Evolutionary conservation across 2,888 invertebrate genomes (phyloP), one percentile per base, ranked within the genome.

Genomic region (Drosophila flavopinicola): DNA sequence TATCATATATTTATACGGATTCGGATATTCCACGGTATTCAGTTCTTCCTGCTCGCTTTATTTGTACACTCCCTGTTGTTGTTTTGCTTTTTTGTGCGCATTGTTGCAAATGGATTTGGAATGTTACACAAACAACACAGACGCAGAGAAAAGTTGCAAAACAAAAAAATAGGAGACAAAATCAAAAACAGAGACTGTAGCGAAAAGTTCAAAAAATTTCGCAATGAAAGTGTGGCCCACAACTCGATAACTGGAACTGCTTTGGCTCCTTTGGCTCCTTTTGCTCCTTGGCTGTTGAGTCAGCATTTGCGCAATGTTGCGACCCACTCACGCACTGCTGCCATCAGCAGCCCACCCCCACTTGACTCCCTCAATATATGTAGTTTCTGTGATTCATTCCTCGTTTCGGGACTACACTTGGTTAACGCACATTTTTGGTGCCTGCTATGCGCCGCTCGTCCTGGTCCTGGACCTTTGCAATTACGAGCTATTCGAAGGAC

Each of bases 71-170:
- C 1, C 9, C n/a, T 9, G 0, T 1, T 17, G 42, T 58, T n/a
- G 37, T 57, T 48, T 37, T 44, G n/a, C n/a, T 41, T 37, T 44
- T 33, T 52, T 59, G 35, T 52, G 66, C 78, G 56, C 56, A 49
- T 65, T 76, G 64, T 74, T 70, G 76, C 78, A 79, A 79, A 79
- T 79, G 78, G 78, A 82, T 76, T 66, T 82, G 78, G 83, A 79
- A 79, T 79, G 78, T 79, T 78, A 78, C 78, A 82, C 74, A 79
- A 79, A 82, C 78, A 79, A 64, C 66, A 64, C 66, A 63, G 65
- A 59, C 69, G 56, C 39, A 56, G 48, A 54, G 30, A 45, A 66
- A 51, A 66, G 42, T 54, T 51, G 15, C 47, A 35, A 56, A 35
- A 37, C 33, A 33, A 29, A 10, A 38, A 52, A 39, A 44, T 42